These are phyloP conservation scores for Neopipo cinnamomea DNA, from an alignment of 2,113 vertebrate species.

Conservation along the genomic window DNA sequence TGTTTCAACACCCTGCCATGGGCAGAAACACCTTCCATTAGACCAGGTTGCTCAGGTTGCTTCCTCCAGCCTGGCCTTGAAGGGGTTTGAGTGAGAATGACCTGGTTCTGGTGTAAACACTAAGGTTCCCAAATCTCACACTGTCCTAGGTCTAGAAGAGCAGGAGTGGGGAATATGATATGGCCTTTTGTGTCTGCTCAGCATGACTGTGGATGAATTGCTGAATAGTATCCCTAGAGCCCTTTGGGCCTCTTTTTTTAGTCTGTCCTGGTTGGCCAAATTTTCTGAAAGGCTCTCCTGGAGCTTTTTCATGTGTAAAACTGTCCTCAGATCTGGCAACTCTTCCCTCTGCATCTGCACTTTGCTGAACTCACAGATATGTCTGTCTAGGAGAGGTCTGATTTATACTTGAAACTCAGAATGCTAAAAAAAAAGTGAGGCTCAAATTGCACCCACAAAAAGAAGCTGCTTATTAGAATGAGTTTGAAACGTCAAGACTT, in stretches of 20 bases:
- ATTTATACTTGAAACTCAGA: not conserved
- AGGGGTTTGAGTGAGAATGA: not conserved
- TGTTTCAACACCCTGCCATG: rapidly evolving
- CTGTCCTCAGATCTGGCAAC: rapidly evolving
- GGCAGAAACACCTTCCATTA: not conserved
- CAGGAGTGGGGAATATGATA: rapidly evolving
- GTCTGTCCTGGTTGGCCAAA: not conserved
- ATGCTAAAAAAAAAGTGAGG: not conserved
- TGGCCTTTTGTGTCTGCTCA: not conserved
- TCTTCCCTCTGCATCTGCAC: not conserved
- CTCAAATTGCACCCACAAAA: not conserved
- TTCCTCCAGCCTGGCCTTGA: not conserved
- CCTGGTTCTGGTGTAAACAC: not conserved
- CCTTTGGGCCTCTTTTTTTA: rapidly evolving
- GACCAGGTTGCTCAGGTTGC: not conserved
- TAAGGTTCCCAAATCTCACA: not conserved
- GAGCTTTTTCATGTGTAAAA: not conserved
- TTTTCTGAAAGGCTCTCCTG: not conserved
- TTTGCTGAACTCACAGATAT: not conserved
- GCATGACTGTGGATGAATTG: not conserved
- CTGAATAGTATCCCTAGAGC: not conserved
- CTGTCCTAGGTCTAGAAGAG: not conserved
- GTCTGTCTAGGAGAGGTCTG: not conserved
- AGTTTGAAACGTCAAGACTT: not conserved
- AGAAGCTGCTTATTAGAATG: not conserved